A percentile compares a stretch with the other conserved stretches of the same genome.
phyloP scores from a whole-genome alignment of 2,888 invertebrate genomes.

The Tenthredo distinguenda region DNA sequence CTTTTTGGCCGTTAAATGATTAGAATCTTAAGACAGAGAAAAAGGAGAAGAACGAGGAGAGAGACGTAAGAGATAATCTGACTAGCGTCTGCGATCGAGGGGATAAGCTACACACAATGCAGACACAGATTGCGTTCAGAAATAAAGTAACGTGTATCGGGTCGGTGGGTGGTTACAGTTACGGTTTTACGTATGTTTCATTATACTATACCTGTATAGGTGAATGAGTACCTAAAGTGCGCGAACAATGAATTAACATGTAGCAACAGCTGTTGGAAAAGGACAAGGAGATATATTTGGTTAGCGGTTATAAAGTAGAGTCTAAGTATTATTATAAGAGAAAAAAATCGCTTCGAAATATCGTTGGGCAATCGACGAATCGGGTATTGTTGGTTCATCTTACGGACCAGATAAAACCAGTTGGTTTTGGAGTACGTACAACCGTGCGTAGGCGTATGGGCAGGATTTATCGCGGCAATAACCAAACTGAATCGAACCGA shows the following conservation, averaged over 20 bases:
- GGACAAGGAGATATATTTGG: neutral
- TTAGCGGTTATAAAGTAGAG: neutral
- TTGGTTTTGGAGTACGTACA: conserved; percentile 11
- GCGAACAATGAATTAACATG: conserved; percentile 19
- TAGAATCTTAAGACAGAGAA: conserved; percentile 52
- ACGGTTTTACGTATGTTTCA: neutral
- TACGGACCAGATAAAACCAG: conserved; percentile 31
- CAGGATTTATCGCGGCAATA: neutral
- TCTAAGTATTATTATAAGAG: neutral
- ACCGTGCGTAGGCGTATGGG: neutral
- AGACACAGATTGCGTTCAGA: conserved; percentile 14
- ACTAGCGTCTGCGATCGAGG: conserved; percentile 21
- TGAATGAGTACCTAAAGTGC: neutral
- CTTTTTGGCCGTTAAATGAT: conserved; percentile 19
- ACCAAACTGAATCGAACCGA: neutral
- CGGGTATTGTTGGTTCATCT: neutral
- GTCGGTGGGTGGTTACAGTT: conserved; percentile 36
- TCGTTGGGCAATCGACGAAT: conserved; percentile 27
- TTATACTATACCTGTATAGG: neutral
- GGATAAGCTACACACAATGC: conserved; percentile 38
- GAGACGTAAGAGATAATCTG: conserved; percentile 46
- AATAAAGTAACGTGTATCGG: neutral
- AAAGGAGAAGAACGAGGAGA: conserved; percentile 57
- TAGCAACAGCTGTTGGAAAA: neutral
- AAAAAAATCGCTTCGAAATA: neutral